Percentiles rank a stretch among this genome's conserved stretches.
Conservation (phyloP, 2,888 invertebrate genomes). For the Ectemnius lituratus region DNA sequence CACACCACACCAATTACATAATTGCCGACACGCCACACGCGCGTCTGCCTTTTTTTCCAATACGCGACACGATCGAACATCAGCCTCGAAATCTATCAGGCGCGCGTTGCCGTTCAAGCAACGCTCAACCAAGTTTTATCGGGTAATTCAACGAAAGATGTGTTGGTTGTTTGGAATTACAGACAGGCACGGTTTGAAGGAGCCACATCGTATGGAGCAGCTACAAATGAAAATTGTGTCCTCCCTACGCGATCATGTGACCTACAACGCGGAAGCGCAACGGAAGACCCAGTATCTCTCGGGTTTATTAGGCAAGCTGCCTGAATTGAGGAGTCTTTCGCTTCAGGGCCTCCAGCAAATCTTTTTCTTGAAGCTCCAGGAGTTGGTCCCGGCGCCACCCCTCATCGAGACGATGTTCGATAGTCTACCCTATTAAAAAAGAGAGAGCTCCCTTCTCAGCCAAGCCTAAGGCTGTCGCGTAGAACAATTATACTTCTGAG, state of each 20-base stretch:
- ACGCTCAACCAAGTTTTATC: too few species aligned
- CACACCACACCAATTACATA: constrained; percentile 17
- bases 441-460: constrained; percentile 21
- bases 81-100: too few species aligned
- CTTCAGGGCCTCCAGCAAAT: constrained; percentile 96
- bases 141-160: too few species aligned
- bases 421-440: constrained; percentile 91
- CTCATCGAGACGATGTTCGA: constrained; percentile 97
- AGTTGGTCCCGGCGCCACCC: constrained; percentile 93
- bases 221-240: constrained; percentile 98
- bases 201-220: constrained; percentile 95
- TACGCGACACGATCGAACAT: too few species aligned
- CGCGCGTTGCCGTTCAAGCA: too few species aligned
- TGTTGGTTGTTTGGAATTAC: constrained; percentile 33
- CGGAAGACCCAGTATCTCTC: constrained; percentile 96
- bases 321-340: constrained; percentile 94
- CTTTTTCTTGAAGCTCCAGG: constrained; percentile 95
- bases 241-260: constrained; percentile 96
- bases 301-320: constrained; percentile 92
- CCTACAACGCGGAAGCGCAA: constrained; percentile 92
- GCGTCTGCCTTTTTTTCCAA: constrained; percentile 3
- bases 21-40: constrained; percentile 22
- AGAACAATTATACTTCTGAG: constrained; percentile 49
- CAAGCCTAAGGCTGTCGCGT: constrained; percentile 45
- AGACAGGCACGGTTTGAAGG: constrained; percentile 90